Evolutionary conservation across 2,888 invertebrate species (phyloP).

Genomic region (Resseliella maxima): DNA sequence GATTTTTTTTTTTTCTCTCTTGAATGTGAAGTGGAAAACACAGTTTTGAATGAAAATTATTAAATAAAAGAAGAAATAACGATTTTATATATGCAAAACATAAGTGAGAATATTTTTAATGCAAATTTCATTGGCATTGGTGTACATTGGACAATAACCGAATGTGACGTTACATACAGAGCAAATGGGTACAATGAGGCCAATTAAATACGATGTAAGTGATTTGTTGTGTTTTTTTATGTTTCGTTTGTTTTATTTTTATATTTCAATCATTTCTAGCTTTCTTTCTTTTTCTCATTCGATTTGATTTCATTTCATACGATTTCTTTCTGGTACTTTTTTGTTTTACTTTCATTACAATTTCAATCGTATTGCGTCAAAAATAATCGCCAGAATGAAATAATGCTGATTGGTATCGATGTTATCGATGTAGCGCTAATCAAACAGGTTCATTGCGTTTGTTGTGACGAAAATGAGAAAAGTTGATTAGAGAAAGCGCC

Average conservation of each 20-base stretch:
- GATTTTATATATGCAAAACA: conserved; percentile 47
- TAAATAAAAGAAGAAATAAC: background rate
- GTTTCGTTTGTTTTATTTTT: background rate
- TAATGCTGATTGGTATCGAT: no score
- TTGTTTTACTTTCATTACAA: no score
- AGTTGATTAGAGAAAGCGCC: background rate
- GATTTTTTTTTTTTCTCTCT: no score
- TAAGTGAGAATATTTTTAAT: conserved; percentile 56
- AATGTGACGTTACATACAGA: conserved; percentile 68
- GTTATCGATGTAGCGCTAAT: no score
- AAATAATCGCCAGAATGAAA: no score
- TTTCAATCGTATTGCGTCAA: no score
- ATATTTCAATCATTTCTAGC: no score
- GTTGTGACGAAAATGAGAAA: background rate
- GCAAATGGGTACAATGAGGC: conserved; percentile 70
- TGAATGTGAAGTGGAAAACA: background rate
- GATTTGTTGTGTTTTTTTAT: background rate
- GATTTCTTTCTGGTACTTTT: no score
- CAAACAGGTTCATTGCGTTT: background rate
- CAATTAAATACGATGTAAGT: conserved; percentile 70
- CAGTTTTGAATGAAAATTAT: background rate
- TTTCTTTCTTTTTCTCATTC: no score
- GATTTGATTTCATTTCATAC: no score
- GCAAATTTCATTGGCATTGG: conserved; percentile 59
- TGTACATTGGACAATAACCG: conserved; percentile 67